Evolutionary conservation across 2,113 vertebrate genomes (phyloP), one percentile per base, ranked within the genome.

Genomic region (Elaphurus davidianus): DNA sequence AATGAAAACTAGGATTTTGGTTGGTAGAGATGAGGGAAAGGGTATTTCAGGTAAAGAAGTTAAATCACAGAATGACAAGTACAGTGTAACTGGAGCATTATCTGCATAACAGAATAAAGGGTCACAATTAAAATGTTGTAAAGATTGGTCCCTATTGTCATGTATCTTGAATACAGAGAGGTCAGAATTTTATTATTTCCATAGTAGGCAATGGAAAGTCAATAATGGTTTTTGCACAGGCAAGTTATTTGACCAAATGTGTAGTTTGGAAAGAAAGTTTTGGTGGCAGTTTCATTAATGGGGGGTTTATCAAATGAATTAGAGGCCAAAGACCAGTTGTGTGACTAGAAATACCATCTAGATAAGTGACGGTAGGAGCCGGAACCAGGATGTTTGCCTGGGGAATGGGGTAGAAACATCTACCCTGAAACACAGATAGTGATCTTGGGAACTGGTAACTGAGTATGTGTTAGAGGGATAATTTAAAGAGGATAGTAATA

Each of bases 171-270:
- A 90, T 7, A 28, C 10, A 47, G 87, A 85, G 45, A 92, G 30
- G 40, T 78, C 10, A 45, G n/a, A 17, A 86, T 91, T 93, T 93
- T 89, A 85, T 87, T 95, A 45, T 92, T 95, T 79, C n/a, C 57
- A 25, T 36, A 74, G 87, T 62, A 86, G 50, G 21, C 55, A n/a
- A 52, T 62, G 62, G 25, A 52, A 97, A 90, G 28, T 57, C 85
- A 74, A 45, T 89, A 71, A 89, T 30, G 14, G 19, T 52, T 95
- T 95, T 54, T 57, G 17, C 33, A n/a, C 36, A 95, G 45, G 25
- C 9, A 74, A 95, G 52, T 74, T 30, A 76, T n/a, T 28, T 76
- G 5, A 92, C 84, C 64, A 74, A 28, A 60, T 87, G 6, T 67
- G 17, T 76, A 64, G 90, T 84, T 90, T 94, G 45, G 23, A 89